Base-by-base conservation (phyloP, 1,140 invertebrate genomes). In the Drosophila athabasca region DNA sequence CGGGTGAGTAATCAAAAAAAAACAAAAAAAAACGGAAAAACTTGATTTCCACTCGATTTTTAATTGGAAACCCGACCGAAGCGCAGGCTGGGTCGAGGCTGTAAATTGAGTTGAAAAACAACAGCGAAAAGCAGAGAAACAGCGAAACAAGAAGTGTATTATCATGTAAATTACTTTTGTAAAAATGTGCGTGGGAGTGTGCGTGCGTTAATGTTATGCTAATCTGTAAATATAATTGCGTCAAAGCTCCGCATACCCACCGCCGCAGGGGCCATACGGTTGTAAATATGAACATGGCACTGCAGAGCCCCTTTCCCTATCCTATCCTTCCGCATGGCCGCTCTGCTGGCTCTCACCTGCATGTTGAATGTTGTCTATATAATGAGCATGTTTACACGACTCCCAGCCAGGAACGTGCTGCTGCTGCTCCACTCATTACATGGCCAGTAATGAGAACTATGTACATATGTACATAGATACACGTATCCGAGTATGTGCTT, bases 1-100 rank as follows among this genome's bases (percentile, higher is more conserved):
- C 93, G 94, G 94, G 95, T 95, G 94, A 95, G 94, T 90, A 55
- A 54, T 24, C 39, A 54, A 43, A 39, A 58, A 57, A 44, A 46
- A 41, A 35, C 22, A 45, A 50, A 62, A 41, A 62, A 9, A 19
- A 22, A 66, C 61, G 60, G 31, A 39, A 43, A 68, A 76, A 80
- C 76, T 77, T 78, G 84, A 79, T 89, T 39, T 82, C 74, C 75
- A 75, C 75, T 88, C 79, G 70, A 79, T 88, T 87, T 73, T 87
- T 87, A 87, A 87, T 87, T 88, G 82, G 83, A 67, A 73, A 55
- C 64, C 60, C 45, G 24, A 65, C 66, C 60, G 70, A 59, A 35
- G 3, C 2, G 2, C 8, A 59, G 44, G 6, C 1, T 6, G 26
- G 26, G 26, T 2, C 26, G 11, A 29, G 69, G 49, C 60, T 65